Percentiles rank a stretch among this genome's conserved stretches.
phyloP scores from a whole-genome alignment of 2,888 invertebrate genomes.

The Azorinus chamasolen region DNA sequence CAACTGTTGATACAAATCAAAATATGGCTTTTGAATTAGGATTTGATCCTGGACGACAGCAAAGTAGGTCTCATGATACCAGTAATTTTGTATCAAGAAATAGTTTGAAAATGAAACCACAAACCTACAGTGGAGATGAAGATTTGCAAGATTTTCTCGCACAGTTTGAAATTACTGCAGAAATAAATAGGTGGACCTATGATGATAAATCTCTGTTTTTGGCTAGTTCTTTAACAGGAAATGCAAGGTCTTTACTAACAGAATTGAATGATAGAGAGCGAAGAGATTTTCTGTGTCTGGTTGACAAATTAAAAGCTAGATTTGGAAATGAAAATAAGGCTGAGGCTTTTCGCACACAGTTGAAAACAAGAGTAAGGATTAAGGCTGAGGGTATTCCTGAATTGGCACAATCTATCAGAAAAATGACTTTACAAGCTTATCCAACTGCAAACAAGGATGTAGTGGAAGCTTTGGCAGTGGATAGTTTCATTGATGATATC shows the following conservation, averaged over 20 bases:
- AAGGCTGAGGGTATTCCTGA: constrained; percentile 50
- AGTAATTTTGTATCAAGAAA: too few species aligned
- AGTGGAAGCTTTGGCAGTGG: constrained; percentile 34
- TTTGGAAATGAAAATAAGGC: constrained; percentile 46
- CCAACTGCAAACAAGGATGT: constrained; percentile 25
- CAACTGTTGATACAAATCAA: too few species aligned
- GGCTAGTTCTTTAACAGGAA: constrained; percentile 49
- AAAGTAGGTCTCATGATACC: too few species aligned
- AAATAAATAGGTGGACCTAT: constrained; percentile 86
- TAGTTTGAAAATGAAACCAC: constrained; percentile 31
- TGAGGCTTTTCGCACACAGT: constrained; percentile 46
- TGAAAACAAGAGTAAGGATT: constrained; percentile 23
- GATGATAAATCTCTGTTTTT: constrained; percentile 43
- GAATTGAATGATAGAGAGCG: constrained; percentile 31
- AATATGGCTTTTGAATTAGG: too few species aligned
- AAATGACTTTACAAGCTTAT: constrained; percentile 44
- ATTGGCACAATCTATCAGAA: constrained; percentile 52
- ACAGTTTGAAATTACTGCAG: constrained; percentile 47
- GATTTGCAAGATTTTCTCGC: constrained; percentile 46
- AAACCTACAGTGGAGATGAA: constrained; percentile 36
- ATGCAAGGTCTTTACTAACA: constrained; percentile 38
- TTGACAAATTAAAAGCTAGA: constrained; percentile 31
- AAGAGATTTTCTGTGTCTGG: constrained; percentile 39
- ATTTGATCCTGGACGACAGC: too few species aligned
- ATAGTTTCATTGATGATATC: constrained; percentile 47